Evolutionary conservation across 2,113 vertebrate species (phyloP), one percentile per base, ranked within the genome.

Genomic region (Orientallactaga bullata): DNA sequence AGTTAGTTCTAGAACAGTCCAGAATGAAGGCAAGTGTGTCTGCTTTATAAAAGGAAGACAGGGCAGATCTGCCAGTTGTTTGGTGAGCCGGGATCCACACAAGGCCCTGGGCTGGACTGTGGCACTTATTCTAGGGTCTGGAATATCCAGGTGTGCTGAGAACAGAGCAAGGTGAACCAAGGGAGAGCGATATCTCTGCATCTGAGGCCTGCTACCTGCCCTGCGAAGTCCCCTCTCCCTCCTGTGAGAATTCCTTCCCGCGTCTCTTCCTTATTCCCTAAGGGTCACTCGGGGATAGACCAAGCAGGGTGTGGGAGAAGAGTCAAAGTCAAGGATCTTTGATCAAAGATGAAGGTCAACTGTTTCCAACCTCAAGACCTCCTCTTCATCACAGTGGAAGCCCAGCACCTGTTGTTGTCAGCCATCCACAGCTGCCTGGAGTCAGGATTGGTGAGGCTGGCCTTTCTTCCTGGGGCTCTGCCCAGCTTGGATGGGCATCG

Each of bases 141-240:
- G 0, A 30, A 8, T 0, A 3, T 66, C 55, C 69, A 51, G 37
- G 32, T 17, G 20, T 16, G 77, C 55, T 15, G 16, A 68, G 42
- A n/a, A 66, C 18, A 23, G 30, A 83, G 26, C 7, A 51, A 55
- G n/a, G 26, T 23, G 21, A 65, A 16, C 23, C 8, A 17, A 30
- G n/a, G 0, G 10, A 35, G 47, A 85, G 58, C 6, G 1, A 11
- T 39, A 0, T 28, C 58, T 24, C 0, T 2, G 23, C 30, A 9
- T 78, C 23, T 0, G 0, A 10, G 61, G 58, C 17, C 7, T 39
- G 23, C 30, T 30, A 1, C 30, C 35, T 63, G n/a, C 55, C 47
- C 7, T 0, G 13, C 1, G n/a, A 74, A 42, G 15, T 16, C 32
- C 15, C 16, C 35, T 71, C 23, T 6, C 42, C 21, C 6, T 3